Evolutionary conservation across 2,797 vertebrate species (phyloP).

Genomic region (Sus cebifrons): DNA sequence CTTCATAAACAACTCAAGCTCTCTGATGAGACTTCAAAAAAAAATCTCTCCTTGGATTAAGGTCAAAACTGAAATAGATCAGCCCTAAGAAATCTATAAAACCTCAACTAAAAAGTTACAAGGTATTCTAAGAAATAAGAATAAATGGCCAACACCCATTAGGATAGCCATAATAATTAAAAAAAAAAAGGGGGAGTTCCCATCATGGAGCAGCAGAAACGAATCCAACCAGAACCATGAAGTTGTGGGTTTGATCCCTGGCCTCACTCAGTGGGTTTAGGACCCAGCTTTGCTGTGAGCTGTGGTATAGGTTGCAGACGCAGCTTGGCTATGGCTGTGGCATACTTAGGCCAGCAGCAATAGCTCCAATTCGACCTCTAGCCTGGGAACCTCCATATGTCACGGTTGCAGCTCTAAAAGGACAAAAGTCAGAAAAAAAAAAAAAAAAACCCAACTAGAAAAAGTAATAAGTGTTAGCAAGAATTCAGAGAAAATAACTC

Average conservation of each 20-base stretch:
- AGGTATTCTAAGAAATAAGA: background rate
- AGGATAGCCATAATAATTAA: background rate
- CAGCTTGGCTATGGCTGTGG: too few relatives aligned
- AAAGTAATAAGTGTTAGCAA: background rate
- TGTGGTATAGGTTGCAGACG: too few relatives aligned
- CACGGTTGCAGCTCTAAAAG: too few relatives aligned
- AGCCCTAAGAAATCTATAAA: background rate
- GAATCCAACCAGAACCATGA: too few relatives aligned
- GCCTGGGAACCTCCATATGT: too few relatives aligned
- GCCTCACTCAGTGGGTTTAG: too few relatives aligned
- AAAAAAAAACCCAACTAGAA: background rate
- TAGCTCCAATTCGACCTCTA: too few relatives aligned
- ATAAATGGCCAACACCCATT: background rate
- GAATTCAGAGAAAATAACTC: background rate
- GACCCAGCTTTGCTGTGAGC: too few relatives aligned
- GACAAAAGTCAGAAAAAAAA: background rate
- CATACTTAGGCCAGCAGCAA: too few relatives aligned
- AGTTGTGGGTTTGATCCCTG: too few relatives aligned
- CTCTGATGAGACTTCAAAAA: background rate
- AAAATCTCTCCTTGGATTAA: background rate
- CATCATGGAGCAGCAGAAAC: too few relatives aligned
- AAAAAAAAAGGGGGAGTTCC: background rate
- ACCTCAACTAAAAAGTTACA: background rate
- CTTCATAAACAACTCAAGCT: background rate
- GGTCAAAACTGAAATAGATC: background rate